Base-by-base conservation (phyloP, 53 echinoderm and acorn worm genomes). In the Arbacia lixula region DNA sequence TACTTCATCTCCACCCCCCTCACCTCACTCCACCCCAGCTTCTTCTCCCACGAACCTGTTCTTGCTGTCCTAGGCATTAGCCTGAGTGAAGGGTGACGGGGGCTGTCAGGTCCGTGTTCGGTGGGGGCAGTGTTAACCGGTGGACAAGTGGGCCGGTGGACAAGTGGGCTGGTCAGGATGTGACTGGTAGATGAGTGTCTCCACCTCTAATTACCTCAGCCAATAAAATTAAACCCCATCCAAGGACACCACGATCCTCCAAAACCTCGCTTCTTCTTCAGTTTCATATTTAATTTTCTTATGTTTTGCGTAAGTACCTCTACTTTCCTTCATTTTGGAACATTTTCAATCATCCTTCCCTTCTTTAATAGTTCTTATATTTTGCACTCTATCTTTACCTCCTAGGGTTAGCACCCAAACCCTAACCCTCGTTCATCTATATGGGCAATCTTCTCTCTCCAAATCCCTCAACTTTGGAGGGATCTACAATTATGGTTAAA, bases 81-180 rank as follows among this genome's bases (percentile, higher is more conserved):
- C 12, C 31, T 63, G 41, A 29, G 62, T 36, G 25, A 31, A 29
- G 29, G 60, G 62, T 81, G 62, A 64, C 62, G 63, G 52, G 39
- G 29, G 64, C 64, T 81, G 63, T 64, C 82, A 63, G 82, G 17
- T 20, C 12, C n/a, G 64, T 29, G 64, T 29, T 34, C 32, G 63
- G 43, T 81, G 82, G 82, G 82, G 82, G 82, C 64, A 81, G 62
- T 9, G 46, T 81, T 40, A 81, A 49, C 82, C 64, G 50, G 82
- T 81, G 82, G 63, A 64, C 63, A 46, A 46, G 82, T 81, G 82
- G 62, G 82, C 41, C 78, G 31, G n/a, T n/a, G n/a, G n/a, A n/a
- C n/a, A n/a, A n/a, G n/a, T n/a, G n/a, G n/a, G n/a, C n/a, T 14
- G 6, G 63, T 42, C 42, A 43, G 82, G 82, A 81, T 81, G 82